Conservation (phyloP, 1,140 invertebrate species). For the Drosophila kepulauana region DNA sequence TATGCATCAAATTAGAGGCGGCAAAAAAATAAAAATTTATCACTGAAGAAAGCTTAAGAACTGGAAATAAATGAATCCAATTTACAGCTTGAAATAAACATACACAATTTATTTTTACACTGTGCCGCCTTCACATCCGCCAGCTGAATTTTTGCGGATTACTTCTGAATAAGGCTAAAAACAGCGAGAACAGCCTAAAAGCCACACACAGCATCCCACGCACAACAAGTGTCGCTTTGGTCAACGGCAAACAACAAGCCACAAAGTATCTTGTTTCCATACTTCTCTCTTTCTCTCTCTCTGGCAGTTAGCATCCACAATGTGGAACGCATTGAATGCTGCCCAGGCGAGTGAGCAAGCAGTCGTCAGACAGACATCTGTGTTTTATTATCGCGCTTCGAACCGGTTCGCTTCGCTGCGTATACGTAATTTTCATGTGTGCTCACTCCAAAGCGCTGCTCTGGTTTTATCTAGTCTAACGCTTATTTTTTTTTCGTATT, state of each 20-base stretch:
- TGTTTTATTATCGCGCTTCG: slow-evolving; percentile 34
- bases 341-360: neutral
- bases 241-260: slow-evolving; percentile 36
- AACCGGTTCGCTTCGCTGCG: slow-evolving; percentile 50
- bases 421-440: slow-evolving; percentile 35
- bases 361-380: neutral
- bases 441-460: slow-evolving; percentile 18
- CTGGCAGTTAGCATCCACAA: slow-evolving; percentile 5
- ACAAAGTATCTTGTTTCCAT: slow-evolving; percentile 62
- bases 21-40: no score
- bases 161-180: slow-evolving; percentile 5
- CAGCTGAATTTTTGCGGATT: slow-evolving; percentile 13
- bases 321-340: slow-evolving; percentile 6
- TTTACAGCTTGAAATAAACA: neutral
- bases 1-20: no score
- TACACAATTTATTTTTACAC: neutral
- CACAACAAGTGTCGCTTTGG: slow-evolving; percentile 67
- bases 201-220: slow-evolving; percentile 49
- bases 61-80: neutral
- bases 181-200: slow-evolving; percentile 12
- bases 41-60: neutral
- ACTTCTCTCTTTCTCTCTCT: neutral
- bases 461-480: slow-evolving; percentile 58
- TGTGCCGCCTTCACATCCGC: slow-evolving; percentile 4
- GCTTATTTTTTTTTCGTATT: slow-evolving; percentile 23